Percentiles rank a stretch among this genome's conserved stretches.
Evolutionary conservation across 2,113 vertebrate species (phyloP).

Genomic region (Aythya baeri): DNA sequence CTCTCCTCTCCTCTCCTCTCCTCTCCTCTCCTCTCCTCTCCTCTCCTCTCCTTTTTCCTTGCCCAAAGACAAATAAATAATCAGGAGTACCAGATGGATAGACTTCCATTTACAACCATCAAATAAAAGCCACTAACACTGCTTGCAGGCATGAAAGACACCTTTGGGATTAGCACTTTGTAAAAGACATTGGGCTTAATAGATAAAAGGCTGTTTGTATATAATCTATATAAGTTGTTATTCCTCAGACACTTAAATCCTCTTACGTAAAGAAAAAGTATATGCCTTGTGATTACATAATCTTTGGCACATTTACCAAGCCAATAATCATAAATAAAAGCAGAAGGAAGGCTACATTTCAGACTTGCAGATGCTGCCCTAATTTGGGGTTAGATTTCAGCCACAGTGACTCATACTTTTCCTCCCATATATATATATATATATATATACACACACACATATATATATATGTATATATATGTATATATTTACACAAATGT

Average conservation of each 20-base stretch:
- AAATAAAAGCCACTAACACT: background rate
- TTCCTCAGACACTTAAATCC: background rate
- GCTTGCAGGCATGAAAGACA: background rate
- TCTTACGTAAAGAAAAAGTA: background rate
- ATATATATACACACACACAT: background rate
- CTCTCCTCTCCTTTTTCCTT: background rate
- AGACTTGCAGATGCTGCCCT: background rate
- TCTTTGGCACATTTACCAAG: background rate
- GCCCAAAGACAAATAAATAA: constrained; percentile 29
- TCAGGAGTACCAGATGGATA: background rate
- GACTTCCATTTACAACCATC: background rate
- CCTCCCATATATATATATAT: background rate
- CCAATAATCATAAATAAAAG: background rate
- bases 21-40: no score
- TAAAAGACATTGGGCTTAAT: constrained; percentile 15
- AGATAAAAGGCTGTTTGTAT: background rate
- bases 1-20: background rate
- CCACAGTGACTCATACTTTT: background rate
- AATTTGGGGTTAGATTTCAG: background rate
- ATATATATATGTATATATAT: no score
- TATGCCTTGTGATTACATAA: background rate
- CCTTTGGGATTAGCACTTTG: background rate
- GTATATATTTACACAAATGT: background rate
- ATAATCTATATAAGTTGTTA: background rate
- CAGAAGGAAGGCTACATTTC: background rate